These are phyloP conservation scores for Carpatolechia fugitivella DNA, from an alignment of 2,888 invertebrate genomes.

Conservation along the genomic window DNA sequence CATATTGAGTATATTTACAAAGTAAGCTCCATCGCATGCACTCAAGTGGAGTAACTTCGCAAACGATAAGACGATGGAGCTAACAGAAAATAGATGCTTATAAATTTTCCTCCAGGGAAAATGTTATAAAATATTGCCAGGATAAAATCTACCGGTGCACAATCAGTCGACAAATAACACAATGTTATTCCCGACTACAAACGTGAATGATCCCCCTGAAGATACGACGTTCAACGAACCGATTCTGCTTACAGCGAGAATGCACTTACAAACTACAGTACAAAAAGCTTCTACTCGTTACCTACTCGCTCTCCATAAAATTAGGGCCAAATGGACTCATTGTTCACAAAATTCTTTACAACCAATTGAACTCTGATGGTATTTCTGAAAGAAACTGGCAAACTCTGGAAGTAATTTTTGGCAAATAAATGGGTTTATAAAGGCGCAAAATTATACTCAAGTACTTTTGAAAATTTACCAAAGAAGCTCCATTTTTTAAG, in stretches of 20 bases:
- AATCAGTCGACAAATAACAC: neutral
- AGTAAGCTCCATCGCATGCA: no score
- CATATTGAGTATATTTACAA: no score
- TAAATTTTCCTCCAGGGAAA: neutral
- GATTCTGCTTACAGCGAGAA: neutral
- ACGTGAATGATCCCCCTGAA: neutral
- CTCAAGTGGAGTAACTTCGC: no score
- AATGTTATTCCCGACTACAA: neutral
- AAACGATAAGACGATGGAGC: no score
- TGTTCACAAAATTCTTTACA: conserved; percentile 43
- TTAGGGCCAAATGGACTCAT: conserved; percentile 42
- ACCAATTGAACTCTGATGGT: conserved; percentile 42
- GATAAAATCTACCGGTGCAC: neutral
- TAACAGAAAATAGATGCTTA: no score
- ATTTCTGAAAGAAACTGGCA: conserved; percentile 34
- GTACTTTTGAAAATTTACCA: no score
- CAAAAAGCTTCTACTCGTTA: no score
- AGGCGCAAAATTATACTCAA: neutral
- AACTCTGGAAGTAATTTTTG: neutral
- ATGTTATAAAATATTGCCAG: neutral
- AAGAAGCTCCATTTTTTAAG: no score
- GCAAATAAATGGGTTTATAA: conserved; percentile 1
- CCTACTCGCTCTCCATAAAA: conserved; percentile 10
- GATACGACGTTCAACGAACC: neutral
- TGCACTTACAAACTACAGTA: neutral